phyloP scores from a whole-genome alignment of 1,140 invertebrate species.

The Nasonia longicornis region DNA sequence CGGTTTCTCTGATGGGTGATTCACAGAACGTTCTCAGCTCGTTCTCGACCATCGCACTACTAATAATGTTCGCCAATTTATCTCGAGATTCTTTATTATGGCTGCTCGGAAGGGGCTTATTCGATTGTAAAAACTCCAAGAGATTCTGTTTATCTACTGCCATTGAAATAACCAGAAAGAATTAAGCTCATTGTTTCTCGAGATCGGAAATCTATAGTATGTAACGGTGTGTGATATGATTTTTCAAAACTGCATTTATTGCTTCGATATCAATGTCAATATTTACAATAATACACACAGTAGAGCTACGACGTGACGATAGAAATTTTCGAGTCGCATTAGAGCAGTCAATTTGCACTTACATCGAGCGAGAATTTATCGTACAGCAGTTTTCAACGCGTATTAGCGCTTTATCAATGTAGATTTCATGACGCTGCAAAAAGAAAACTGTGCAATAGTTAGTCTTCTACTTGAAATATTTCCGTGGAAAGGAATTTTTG shows the following conservation, averaged over 20 bases:
- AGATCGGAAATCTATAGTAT: neutral
- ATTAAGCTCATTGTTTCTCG: neutral
- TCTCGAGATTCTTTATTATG: neutral
- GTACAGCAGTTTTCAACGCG: too few species aligned
- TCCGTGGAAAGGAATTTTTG: slow-evolving; percentile 4
- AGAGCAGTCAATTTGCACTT: too few species aligned
- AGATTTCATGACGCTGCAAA: neutral
- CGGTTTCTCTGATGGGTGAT: neutral
- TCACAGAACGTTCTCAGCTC: neutral
- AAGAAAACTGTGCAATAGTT: neutral
- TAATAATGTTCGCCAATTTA: neutral
- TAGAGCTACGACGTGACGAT: too few species aligned
- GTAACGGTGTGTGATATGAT: neutral
- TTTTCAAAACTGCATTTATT: neutral
- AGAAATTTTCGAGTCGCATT: too few species aligned
- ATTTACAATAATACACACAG: too few species aligned
- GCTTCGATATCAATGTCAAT: neutral
- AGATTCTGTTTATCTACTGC: slow-evolving; percentile 4
- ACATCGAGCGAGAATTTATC: too few species aligned
- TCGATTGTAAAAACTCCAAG: neutral
- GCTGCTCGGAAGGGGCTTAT: neutral
- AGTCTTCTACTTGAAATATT: slow-evolving; percentile 7
- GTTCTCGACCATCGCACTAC: neutral
- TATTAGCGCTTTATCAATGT: neutral
- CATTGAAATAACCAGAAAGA: neutral